Base-by-base conservation (phyloP, 2,113 vertebrate species). In the Pelecanus crispus region DNA sequence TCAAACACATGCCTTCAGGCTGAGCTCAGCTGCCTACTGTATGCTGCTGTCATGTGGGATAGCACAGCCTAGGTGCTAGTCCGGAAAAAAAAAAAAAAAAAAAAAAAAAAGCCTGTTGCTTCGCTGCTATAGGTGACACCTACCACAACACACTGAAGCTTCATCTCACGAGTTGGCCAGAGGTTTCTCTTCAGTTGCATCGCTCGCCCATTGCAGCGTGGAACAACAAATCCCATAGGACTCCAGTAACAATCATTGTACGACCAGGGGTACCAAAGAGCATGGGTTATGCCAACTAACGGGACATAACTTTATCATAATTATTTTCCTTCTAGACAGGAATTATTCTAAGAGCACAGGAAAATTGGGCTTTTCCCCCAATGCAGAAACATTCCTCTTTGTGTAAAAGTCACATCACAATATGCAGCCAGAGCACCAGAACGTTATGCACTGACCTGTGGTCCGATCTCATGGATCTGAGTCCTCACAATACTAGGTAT, bases 21-120 rank as follows among this genome's bases (percentile, higher is more conserved):
- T 97, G 94, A 96, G 94, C 87, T 97, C 94, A 97, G 93, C 93
- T 94, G 91, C 93, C 92, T 56, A 61, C 90, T 66, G 87, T 49
- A 90, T 2, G 70, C 93, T 47, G 61, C 78, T 77, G 90, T 8
- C 71, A 42, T 16, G 58, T 9, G 61, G 86, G 53, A 40, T 13
- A 61, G 81, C 29, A 11, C 44, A 45, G 74, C 58, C 49, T 50
- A 94, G 95, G 92, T 94, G 74, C 78, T 82, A 11, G 5, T 5
- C 36, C 28, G 3, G 53, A 25, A 26, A 44, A 65, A 19, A 13
- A 61, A 45, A 45, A 56, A 17, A 45, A 45, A 45, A 45, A 45
- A 45, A 45, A 45, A 45, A 47, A 13, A 68, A 19, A 13, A 62
- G 34, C 56, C 52, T 3, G 1, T 7, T 28, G 47, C 78, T 65